Base-by-base conservation (phyloP, 2,888 invertebrate genomes). In the Brachyopa scutellaris region DNA sequence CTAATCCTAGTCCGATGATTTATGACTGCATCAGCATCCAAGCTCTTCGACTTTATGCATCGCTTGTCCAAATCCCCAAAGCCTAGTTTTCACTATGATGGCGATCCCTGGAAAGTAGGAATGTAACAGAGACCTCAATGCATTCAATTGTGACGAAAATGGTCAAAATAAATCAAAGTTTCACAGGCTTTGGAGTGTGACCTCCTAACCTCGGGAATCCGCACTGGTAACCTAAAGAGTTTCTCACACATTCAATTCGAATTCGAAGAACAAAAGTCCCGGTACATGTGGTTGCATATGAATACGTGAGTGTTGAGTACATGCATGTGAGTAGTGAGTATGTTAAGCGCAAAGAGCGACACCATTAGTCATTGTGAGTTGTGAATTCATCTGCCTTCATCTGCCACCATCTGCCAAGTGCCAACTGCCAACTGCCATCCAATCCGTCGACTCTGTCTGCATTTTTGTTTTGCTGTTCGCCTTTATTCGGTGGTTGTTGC, bases 361-460 rank as follows among this genome's bases (percentile, higher is more conserved):
- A 80, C 80, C 74, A 80, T 80, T 69, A 69, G 74, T 76, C 62
- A 80, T 55, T 74, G 67, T 62, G 66, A 61, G 66, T 57, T 80
- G 67, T 33, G 74, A 80, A 69, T 73, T 74, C 67, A 67, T 74
- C 47, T 67, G 53, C 40, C 55, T 7, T 47, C 6, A 1, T 8
- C 49, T n/a, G 21, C 8, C 36, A 8, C 6, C 62, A 36, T 70
- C 29, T 59, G 61, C 62, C 29, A 26, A 5, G 26, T n/a, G n/a
- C n/a, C n/a, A n/a, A n/a, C n/a, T n/a, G 19, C 15, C 23, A 23
- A 21, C 33, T 42, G 17, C 23, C 26, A 55, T 74, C 47, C 29
- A 40, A 40, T 38, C 38, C n/a, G 33, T n/a, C 1, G 23, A 31
- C 8, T 1, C 31, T 33, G 38, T 13, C 8, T 21, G 42, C 40